Percentiles rank a stretch among this genome's conserved stretches.
These are phyloP conservation scores for Brachionus manjavacas DNA, from an alignment of 1,140 invertebrate species.

Conservation along the genomic window DNA sequence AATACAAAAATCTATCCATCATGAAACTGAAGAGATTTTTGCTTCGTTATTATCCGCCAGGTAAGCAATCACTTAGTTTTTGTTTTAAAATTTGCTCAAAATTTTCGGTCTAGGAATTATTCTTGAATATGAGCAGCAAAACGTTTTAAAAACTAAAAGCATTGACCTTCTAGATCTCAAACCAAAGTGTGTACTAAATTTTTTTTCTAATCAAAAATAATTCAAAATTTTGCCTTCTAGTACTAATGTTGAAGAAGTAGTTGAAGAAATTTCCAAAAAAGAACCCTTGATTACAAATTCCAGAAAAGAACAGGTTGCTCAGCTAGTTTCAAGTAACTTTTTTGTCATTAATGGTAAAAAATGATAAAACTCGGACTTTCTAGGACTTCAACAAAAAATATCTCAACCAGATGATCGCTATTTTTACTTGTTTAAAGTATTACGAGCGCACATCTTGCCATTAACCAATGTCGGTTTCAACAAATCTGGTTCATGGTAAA, in stretches of 20 bases:
- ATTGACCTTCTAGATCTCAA: slow-evolving; percentile 56
- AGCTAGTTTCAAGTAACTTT: not conserved
- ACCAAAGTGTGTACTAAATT: slow-evolving; percentile 51
- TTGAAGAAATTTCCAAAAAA: slow-evolving; percentile 55
- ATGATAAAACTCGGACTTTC: not conserved
- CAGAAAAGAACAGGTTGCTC: slow-evolving; percentile 54
- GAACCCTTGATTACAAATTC: slow-evolving; percentile 55
- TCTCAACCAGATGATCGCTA: slow-evolving; percentile 51
- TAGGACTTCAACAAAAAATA: slow-evolving; percentile 56
- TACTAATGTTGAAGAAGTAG: slow-evolving; percentile 55
- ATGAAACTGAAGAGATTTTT: slow-evolving; percentile 57
- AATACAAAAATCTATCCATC: not conserved
- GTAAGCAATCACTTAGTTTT: slow-evolving; percentile 44
- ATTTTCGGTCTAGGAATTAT: slow-evolving; percentile 54
- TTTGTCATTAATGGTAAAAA: not conserved
- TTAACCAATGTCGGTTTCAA: slow-evolving; percentile 73
- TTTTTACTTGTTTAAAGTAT: slow-evolving; percentile 59
- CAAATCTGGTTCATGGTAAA: slow-evolving; percentile 64
- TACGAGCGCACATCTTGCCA: slow-evolving; percentile 70
- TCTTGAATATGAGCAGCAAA: slow-evolving; percentile 57
- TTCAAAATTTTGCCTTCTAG: slow-evolving; percentile 45
- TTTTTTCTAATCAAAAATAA: not conserved
- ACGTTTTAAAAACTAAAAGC: slow-evolving; percentile 56
- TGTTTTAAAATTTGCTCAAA: not conserved
- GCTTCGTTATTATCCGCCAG: slow-evolving; percentile 56